A percentile compares a stretch with the other conserved stretches of the same genome.
Evolutionary conservation across 1,140 invertebrate genomes (phyloP).

Genomic region (Papilio machaon): DNA sequence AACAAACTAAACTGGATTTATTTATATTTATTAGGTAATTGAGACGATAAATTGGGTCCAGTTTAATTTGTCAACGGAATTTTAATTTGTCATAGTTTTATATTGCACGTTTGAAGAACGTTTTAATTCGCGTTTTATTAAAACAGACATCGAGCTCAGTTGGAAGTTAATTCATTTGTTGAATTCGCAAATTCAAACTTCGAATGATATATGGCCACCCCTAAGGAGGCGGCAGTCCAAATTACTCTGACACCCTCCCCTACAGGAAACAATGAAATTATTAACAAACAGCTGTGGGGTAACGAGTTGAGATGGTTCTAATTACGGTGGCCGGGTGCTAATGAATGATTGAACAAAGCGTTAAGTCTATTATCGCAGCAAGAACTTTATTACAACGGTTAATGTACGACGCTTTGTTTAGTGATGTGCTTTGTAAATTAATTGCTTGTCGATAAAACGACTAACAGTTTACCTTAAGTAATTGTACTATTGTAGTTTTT

Average conservation of each 20-base stretch:
- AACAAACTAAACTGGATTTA: no score
- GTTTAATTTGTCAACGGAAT: neutral
- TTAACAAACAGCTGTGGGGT: constrained; percentile 47
- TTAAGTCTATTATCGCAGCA: constrained; percentile 76
- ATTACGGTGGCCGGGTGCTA: constrained; percentile 64
- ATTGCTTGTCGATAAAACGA: constrained; percentile 3
- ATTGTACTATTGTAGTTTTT: neutral
- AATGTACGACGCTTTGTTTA: constrained; percentile 57
- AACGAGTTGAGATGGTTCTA: constrained; percentile 56
- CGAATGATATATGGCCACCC: constrained; percentile 64
- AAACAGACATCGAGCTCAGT: constrained; percentile 61
- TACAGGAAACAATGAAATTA: constrained; percentile 44
- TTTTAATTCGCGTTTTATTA: constrained; percentile 58
- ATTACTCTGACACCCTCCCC: constrained; percentile 46
- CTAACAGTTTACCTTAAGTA: neutral
- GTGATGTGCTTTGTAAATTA: constrained; percentile 26
- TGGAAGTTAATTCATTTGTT: constrained; percentile 58
- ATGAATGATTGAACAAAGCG: constrained; percentile 79
- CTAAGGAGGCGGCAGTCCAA: constrained; percentile 41
- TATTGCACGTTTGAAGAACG: constrained; percentile 20
- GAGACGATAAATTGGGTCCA: no score
- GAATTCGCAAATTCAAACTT: constrained; percentile 56
- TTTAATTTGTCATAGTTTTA: neutral
- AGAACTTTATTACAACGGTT: constrained; percentile 77
- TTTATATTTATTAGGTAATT: no score